Evolutionary conservation across 2,888 invertebrate species (phyloP).

Genomic region (Tenthredo livida): DNA sequence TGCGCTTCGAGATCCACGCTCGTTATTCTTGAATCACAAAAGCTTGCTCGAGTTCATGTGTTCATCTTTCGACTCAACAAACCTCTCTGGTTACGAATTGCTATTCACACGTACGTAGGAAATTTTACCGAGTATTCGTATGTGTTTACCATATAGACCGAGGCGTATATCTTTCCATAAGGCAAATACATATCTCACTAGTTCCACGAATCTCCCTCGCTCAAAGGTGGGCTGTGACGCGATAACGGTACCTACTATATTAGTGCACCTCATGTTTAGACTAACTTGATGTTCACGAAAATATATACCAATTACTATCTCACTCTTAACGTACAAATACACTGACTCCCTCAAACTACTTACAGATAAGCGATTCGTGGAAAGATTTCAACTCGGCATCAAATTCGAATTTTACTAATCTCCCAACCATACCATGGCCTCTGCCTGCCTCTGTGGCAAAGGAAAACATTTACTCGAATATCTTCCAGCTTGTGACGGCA

Average conservation of each 20-base stretch:
- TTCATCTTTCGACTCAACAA: slow-evolving; percentile 23
- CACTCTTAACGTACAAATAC: background rate
- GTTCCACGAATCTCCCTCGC: slow-evolving; percentile 41
- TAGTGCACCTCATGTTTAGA: slow-evolving; percentile 47
- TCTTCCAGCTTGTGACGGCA: background rate
- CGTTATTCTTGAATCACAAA: background rate
- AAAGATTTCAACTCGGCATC: slow-evolving; percentile 41
- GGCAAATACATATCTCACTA: slow-evolving; percentile 29
- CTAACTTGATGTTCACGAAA: slow-evolving; percentile 37
- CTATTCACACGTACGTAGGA: background rate
- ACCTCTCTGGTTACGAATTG: slow-evolving; percentile 30
- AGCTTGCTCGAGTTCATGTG: background rate
- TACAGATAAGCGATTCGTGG: slow-evolving; percentile 40
- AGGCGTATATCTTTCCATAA: slow-evolving; percentile 45
- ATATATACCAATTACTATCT: slow-evolving; percentile 44
- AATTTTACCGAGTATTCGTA: background rate
- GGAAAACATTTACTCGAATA: background rate
- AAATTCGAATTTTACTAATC: slow-evolving; percentile 44
- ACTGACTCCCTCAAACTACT: slow-evolving; percentile 11
- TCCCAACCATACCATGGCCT: background rate
- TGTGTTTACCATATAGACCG: slow-evolving; percentile 10
- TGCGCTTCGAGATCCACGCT: background rate
- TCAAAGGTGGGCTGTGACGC: background rate
- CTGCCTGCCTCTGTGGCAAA: background rate
- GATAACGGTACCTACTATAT: slow-evolving; percentile 42